These are phyloP conservation scores for Protodeltote pygarga DNA, from an alignment of 2,888 invertebrate genomes.

Conservation along the genomic window DNA sequence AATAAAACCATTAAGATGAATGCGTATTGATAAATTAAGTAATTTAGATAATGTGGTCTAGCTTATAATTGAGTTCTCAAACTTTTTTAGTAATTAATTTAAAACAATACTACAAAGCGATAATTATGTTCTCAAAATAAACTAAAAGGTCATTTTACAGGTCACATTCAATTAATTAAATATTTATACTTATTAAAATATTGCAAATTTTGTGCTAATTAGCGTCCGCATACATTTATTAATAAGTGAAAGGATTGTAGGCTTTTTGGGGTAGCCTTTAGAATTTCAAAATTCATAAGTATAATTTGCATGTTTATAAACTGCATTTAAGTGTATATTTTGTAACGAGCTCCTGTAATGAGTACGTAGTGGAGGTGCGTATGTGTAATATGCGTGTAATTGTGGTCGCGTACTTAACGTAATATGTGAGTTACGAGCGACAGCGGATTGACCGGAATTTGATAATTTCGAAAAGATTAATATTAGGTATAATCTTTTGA, in stretches of 20 bases:
- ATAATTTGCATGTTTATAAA: slow-evolving; percentile 32
- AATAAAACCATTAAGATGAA: slow-evolving; percentile 39
- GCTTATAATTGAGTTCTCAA: slow-evolving; percentile 17
- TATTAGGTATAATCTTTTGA: no score
- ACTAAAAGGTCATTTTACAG: slow-evolving; percentile 8
- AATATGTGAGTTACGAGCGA: neutral
- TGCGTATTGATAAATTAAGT: slow-evolving; percentile 17
- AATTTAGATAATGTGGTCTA: slow-evolving; percentile 17
- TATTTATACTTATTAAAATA: neutral
- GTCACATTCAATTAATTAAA: no score
- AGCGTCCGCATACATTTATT: slow-evolving; percentile 2
- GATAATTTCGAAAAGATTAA: slow-evolving; percentile 8
- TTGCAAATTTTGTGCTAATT: slow-evolving; percentile 6
- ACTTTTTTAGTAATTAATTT: slow-evolving; percentile 28
- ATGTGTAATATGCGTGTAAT: slow-evolving; percentile 38
- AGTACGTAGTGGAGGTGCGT: slow-evolving; percentile 7
- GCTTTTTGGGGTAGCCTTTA: slow-evolving; percentile 13
- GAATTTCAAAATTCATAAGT: slow-evolving; percentile 26
- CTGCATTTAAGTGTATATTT: slow-evolving; percentile 27
- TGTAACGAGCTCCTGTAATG: slow-evolving; percentile 21
- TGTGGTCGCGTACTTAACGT: slow-evolving; percentile 13
- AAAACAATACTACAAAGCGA: slow-evolving; percentile 23
- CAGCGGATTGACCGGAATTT: neutral
- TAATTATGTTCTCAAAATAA: slow-evolving; percentile 23
- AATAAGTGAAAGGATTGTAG: slow-evolving; percentile 17